Conservation (phyloP, 2,888 invertebrate genomes). For the Scaptomyza reducta region DNA sequence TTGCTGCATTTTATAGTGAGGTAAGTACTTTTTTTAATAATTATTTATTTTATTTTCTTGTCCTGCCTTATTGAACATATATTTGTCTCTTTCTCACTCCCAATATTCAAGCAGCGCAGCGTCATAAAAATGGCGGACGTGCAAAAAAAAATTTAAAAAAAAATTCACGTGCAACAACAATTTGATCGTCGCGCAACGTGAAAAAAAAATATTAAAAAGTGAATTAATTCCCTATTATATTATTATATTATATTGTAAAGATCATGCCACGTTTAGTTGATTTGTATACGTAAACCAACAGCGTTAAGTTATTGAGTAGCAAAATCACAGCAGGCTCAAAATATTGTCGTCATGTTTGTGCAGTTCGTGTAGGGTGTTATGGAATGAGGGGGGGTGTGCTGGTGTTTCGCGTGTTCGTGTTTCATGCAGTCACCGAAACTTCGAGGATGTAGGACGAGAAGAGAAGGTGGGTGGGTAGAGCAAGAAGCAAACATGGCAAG, state of each 20-base stretch:
- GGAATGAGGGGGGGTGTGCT: neutral
- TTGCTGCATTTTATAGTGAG: neutral
- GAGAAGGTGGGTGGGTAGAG: neutral
- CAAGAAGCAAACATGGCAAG: constrained; percentile 60
- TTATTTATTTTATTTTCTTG: no score
- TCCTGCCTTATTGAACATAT: neutral
- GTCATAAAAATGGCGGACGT: neutral
- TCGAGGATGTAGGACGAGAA: no score
- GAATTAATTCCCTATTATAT: neutral
- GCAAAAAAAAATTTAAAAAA: neutral
- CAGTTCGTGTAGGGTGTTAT: neutral
- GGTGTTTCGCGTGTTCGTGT: constrained; percentile 23
- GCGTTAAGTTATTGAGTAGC: neutral
- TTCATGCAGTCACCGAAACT: constrained; percentile 4
- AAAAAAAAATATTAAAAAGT: neutral
- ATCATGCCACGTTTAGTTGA: neutral
- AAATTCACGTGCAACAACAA: no score
- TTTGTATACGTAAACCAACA: constrained; percentile 9
- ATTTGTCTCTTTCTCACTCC: neutral
- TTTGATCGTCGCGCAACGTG: neutral
- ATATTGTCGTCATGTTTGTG: constrained; percentile 27
- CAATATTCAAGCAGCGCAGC: neutral
- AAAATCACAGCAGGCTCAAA: constrained; percentile 8
- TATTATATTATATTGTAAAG: neutral
- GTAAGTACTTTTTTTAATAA: neutral